phyloP scores from a whole-genome alignment of 2,797 vertebrate species.

The Chanos chanos region DNA sequence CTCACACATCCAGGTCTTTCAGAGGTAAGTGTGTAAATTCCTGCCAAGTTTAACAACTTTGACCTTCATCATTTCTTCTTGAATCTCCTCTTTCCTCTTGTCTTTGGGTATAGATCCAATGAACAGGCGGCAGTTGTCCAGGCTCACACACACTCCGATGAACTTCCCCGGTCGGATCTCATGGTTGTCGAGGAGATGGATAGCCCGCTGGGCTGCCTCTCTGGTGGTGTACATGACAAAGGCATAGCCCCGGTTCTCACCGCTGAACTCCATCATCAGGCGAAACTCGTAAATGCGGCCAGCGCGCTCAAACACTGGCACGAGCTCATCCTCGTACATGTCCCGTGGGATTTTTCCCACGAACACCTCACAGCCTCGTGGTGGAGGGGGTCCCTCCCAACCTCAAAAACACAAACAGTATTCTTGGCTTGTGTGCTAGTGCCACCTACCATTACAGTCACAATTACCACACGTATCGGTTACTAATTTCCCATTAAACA shows the following conservation, averaged over 20 bases:
- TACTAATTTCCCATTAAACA: too few relatives aligned
- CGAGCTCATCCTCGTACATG: conserved; percentile 91
- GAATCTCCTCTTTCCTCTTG: conserved; percentile 89
- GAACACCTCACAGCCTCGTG: conserved; percentile 93
- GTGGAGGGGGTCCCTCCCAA: conserved; percentile 89
- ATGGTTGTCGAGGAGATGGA: conserved; percentile 85
- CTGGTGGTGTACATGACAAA: conserved; percentile 91
- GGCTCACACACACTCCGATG: conserved; percentile 90
- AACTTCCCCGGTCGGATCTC: conserved; percentile 88
- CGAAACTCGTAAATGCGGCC: conserved; percentile 92
- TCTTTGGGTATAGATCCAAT: conserved; percentile 93
- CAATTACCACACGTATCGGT: too few relatives aligned
- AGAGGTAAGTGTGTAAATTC: too few relatives aligned
- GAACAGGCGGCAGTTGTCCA: conserved; percentile 94
- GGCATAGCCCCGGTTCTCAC: conserved; percentile 95
- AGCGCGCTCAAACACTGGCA: conserved; percentile 87
- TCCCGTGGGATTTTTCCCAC: conserved; percentile 96
- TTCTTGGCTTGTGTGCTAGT: not conserved
- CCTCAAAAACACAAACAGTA: conserved; percentile 61
- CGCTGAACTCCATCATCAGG: conserved; percentile 97
- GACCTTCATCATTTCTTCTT: conserved; percentile 88
- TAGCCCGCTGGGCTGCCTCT: conserved; percentile 84
- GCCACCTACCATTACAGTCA: too few relatives aligned
- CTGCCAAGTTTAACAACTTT: conserved; percentile 19
- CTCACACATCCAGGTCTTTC: too few relatives aligned